These are phyloP conservation scores for Archips xylosteana DNA, from an alignment of 2,888 invertebrate genomes.

Conservation along the genomic window DNA sequence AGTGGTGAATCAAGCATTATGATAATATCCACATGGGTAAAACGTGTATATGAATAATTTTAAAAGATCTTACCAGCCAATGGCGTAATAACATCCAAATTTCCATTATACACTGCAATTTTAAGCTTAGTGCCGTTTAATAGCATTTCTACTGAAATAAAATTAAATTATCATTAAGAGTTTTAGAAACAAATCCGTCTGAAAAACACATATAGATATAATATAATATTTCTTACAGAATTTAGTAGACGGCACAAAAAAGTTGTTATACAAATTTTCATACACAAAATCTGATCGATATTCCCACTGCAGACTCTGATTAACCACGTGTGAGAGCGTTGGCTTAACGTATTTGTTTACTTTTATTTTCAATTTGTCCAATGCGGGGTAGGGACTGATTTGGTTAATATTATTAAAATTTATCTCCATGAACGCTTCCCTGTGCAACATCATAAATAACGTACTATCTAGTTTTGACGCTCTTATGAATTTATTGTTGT, in stretches of 20 bases:
- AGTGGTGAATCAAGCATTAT: no score
- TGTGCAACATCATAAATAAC: slow-evolving; percentile 58
- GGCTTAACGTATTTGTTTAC: slow-evolving; percentile 73
- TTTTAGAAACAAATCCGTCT: neutral
- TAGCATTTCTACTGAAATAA: slow-evolving; percentile 73
- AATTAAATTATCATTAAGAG: neutral
- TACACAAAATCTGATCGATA: slow-evolving; percentile 64
- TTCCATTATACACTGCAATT: slow-evolving; percentile 75
- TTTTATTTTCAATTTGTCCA: slow-evolving; percentile 57
- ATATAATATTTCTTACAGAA: slow-evolving; percentile 65
- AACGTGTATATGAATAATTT: neutral
- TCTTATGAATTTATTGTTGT: slow-evolving; percentile 55
- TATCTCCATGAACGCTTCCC: slow-evolving; percentile 57
- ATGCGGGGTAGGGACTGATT: slow-evolving; percentile 59
- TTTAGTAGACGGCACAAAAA: slow-evolving; percentile 68
- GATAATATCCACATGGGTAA: neutral
- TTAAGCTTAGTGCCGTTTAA: slow-evolving; percentile 69
- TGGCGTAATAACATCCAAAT: slow-evolving; percentile 75
- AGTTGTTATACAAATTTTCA: slow-evolving; percentile 60
- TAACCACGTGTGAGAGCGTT: slow-evolving; percentile 61
- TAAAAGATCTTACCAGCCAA: slow-evolving; percentile 63
- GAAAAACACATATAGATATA: neutral
- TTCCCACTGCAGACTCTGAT: slow-evolving; percentile 66
- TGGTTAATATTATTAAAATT: slow-evolving; percentile 75
- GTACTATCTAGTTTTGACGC: slow-evolving; percentile 57